Base-by-base conservation (phyloP, 2,113 vertebrate genomes). In the Lepus americanus region DNA sequence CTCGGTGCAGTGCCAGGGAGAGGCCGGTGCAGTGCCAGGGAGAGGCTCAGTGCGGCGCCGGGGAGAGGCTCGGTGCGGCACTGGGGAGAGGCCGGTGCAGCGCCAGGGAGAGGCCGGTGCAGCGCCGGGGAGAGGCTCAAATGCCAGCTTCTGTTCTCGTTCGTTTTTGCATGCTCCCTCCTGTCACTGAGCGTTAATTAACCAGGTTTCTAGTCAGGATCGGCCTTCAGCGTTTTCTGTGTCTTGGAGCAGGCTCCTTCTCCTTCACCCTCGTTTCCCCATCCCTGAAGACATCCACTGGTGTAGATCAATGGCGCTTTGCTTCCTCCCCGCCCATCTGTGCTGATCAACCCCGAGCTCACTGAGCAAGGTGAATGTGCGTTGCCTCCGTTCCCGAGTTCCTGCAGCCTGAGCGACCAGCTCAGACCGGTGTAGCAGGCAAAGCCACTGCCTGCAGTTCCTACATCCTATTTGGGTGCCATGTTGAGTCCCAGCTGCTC, bases 131-230 rank as follows among this genome's bases (percentile, higher is more conserved):
- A 36, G 36, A 16, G 39, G 31, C 20, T 67, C 67, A 69, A 73
- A 49, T 16, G 12, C 51, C 10, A 19, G 49, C 22, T 55, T 63
- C 77, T 55, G 25, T n/a, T 44, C 49, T 14, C 49, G 5, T 33
- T 81, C 17, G 10, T 22, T 69, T 94, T 61, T 86, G 76, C 66
- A 2, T 61, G 27, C 64, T 81, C 55, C 66, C 61, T 85, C 73
- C 80, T 72, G 81, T 91, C 44, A 19, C 31, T 70, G 27, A 84
- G 89, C 69, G 80, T 93, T 93, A 85, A 95, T 64, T 67, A 64
- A 31, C 49, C 36, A 44, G n/a, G 20, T 59, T 88, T 74, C 66
- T 11, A 20, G 49, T 25, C 25, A 53, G 22, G 23, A 44, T 63
- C 86, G 12, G 14, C 31, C 10, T 22, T 67, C 59, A 64, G 33